These are phyloP conservation scores for Ctena decussata DNA, from an alignment of 2,888 invertebrate species.

Conservation along the genomic window DNA sequence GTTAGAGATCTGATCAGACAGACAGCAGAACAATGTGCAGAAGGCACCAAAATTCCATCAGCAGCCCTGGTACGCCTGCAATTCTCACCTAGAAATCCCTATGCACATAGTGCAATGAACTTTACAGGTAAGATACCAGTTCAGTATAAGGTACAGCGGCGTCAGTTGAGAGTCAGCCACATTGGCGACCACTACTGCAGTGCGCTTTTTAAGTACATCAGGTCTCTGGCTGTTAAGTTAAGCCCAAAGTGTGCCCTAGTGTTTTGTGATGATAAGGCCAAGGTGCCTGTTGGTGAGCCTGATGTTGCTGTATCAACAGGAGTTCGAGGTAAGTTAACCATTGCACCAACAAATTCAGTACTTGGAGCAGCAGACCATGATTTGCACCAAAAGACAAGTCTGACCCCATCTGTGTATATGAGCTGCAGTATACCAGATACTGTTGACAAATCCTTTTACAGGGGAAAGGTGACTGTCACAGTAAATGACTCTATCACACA, in stretches of 20 bases:
- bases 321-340: neutral
- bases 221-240: conserved; percentile 2
- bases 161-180: conserved; percentile 43
- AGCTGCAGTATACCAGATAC: conserved; percentile 17
- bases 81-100: conserved; percentile 55
- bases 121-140: conserved; percentile 41
- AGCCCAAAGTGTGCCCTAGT: neutral
- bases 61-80: conserved; percentile 45
- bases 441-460: conserved; percentile 35
- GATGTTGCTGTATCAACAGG: conserved; percentile 16
- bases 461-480: conserved; percentile 32
- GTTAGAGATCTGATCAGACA: conserved; percentile 36
- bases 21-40: conserved; percentile 51
- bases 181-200: conserved; percentile 45
- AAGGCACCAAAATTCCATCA: conserved; percentile 44
- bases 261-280: conserved; percentile 41
- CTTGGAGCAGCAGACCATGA: conserved; percentile 40
- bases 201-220: conserved; percentile 49
- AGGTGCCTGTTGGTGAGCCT: conserved; percentile 27
- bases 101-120: conserved; percentile 31
- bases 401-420: conserved; percentile 39
- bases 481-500: conserved; percentile 47
- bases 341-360: conserved; percentile 19
- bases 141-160: conserved; percentile 54
- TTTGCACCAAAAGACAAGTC: conserved; percentile 8